Evolutionary conservation across 2,113 vertebrate genomes (phyloP).

Genomic region (Sinosuthora webbiana): DNA sequence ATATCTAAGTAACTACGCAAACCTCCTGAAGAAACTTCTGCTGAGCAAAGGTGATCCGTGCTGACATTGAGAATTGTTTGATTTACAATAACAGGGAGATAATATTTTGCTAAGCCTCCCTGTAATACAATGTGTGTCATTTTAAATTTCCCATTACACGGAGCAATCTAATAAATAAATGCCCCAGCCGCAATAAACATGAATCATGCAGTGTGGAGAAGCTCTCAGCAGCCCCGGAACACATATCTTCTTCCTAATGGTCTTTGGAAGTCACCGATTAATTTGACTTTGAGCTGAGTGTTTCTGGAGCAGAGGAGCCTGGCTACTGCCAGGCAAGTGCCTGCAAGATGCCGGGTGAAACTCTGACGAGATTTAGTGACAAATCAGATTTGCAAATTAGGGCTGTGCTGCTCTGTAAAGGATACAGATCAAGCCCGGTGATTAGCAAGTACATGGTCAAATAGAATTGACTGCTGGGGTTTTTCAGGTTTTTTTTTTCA

Average conservation of each 20-base stretch:
- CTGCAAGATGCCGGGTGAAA: constrained; percentile 30
- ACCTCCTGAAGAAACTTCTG: constrained; percentile 1
- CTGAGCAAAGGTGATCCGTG: constrained; percentile 44
- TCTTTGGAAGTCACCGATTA: constrained; percentile 48
- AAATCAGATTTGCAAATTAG: constrained; percentile 57
- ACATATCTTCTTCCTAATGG: constrained; percentile 37
- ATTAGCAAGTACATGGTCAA: neutral
- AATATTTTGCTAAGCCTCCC: constrained; percentile 68
- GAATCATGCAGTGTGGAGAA: constrained; percentile 54
- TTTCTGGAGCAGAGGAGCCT: neutral
- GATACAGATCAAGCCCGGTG: neutral
- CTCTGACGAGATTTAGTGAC: constrained; percentile 42
- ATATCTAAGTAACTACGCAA: neutral
- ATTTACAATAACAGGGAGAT: constrained; percentile 67
- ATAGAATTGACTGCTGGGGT: neutral
- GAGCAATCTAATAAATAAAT: constrained; percentile 68
- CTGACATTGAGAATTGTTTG: constrained; percentile 70
- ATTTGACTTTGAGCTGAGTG: constrained; percentile 54
- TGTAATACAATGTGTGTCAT: constrained; percentile 65
- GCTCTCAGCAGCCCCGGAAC: constrained; percentile 47
- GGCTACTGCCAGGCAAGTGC: neutral
- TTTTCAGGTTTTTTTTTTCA: neutral
- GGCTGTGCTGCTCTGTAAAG: constrained; percentile 1
- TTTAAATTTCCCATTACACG: constrained; percentile 65
- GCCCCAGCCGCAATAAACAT: constrained; percentile 58